phyloP scores from a whole-genome alignment of 2,113 vertebrate species.

The Corythoichthys haematopterus region DNA sequence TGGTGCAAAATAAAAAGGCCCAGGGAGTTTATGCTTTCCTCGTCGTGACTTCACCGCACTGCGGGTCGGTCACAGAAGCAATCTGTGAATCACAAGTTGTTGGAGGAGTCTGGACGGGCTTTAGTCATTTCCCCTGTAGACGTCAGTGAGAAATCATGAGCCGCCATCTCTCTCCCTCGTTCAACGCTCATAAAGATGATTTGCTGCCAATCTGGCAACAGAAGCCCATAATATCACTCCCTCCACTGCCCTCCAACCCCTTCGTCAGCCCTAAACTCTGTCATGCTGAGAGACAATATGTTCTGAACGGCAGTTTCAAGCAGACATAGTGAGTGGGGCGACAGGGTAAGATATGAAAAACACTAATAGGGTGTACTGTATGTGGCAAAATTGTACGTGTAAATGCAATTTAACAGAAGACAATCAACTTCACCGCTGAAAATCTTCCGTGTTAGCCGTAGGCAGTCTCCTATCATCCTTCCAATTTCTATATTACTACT shows the following conservation, averaged over 20 bases:
- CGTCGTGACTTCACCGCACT: not conserved
- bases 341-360: not conserved
- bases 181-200: conserved; percentile 59
- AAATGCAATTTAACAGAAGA: not conserved
- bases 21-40: conserved; percentile 7
- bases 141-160: conserved; percentile 27
- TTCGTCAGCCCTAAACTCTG: conserved; percentile 50
- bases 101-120: conserved; percentile 3
- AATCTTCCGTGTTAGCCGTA: not conserved
- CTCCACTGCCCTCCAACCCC: conserved; percentile 41
- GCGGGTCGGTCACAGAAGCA: conserved; percentile 23
- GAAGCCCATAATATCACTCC: conserved; percentile 51
- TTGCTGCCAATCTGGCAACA: conserved; percentile 54
- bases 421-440: not conserved
- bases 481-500: not conserved
- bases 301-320: not conserved
- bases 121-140: conserved; percentile 28
- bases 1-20: conserved; percentile 7
- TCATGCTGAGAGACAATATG: conserved; percentile 57
- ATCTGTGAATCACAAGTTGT: conserved; percentile 30
- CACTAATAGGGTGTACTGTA: not conserved
- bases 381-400: not conserved
- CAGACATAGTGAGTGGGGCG: conserved; percentile 4
- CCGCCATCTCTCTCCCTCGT: conserved; percentile 29
- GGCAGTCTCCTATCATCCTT: not conserved